A percentile compares a stretch with the other conserved stretches of the same genome.
phyloP scores from a whole-genome alignment of 1,140 invertebrate species.

The Agrypnia vestita region DNA sequence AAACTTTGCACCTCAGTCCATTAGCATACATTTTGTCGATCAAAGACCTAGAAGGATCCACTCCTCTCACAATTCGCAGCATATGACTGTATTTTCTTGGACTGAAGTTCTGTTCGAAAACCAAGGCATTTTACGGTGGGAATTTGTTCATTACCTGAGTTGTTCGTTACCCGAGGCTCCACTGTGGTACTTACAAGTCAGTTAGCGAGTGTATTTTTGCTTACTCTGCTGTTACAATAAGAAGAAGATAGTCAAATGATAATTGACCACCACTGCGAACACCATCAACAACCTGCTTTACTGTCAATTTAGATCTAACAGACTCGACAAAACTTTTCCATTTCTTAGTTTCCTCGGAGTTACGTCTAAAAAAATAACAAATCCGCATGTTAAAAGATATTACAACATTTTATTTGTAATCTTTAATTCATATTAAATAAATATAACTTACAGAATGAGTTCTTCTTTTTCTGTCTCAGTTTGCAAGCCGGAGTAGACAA shows the following conservation, averaged over 20 bases:
- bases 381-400: neutral
- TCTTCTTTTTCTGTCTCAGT: slow-evolving; percentile 69
- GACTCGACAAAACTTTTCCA: slow-evolving; percentile 82
- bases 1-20: too few relatives aligned
- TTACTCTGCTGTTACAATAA: slow-evolving; percentile 88
- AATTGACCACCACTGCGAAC: slow-evolving; percentile 84
- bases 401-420: neutral
- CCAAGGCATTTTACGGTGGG: too few relatives aligned
- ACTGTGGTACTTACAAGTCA: too few relatives aligned
- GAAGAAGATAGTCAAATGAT: slow-evolving; percentile 87
- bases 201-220: slow-evolving; percentile 61
- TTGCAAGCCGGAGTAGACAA: slow-evolving; percentile 72
- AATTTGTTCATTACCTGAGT: too few relatives aligned
- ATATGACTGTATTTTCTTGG: too few relatives aligned
- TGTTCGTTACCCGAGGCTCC: too few relatives aligned
- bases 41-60: too few relatives aligned
- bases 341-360: slow-evolving; percentile 73
- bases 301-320: slow-evolving; percentile 85
- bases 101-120: too few relatives aligned
- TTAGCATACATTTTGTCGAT: too few relatives aligned
- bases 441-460: slow-evolving; percentile 65
- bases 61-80: too few relatives aligned
- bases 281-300: slow-evolving; percentile 88
- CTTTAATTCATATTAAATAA: neutral
- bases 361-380: slow-evolving; percentile 62